A percentile compares a stretch with the other conserved stretches of the same genome.
Conservation (phyloP, 35 echinoderm and acorn worm species). For the Anneissia japonica region DNA sequence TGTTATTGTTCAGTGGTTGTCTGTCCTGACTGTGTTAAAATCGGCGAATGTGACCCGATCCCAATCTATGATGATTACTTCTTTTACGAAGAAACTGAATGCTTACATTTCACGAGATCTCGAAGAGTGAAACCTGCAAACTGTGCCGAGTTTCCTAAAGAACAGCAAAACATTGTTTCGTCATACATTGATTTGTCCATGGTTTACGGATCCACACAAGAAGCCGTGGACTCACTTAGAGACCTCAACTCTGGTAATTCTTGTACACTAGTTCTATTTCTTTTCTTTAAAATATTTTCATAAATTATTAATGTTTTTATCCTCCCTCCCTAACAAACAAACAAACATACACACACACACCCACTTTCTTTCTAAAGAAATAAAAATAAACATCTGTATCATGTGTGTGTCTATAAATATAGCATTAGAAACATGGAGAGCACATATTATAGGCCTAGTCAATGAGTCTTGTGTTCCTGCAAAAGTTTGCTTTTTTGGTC, state of each 20-base stretch:
- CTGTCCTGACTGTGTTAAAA: not conserved
- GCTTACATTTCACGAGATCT: constrained; percentile 35
- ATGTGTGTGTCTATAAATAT: too few species aligned
- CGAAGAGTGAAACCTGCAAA: not conserved
- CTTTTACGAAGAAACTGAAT: not conserved
- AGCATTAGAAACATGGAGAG: too few species aligned
- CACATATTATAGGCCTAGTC: too few species aligned
- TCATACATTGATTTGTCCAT: constrained; percentile 34
- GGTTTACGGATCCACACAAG: constrained; percentile 24
- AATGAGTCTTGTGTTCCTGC: too few species aligned
- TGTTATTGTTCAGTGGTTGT: not conserved
- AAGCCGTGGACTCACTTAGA: not conserved
- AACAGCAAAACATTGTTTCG: constrained; percentile 29
- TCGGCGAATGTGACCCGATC: not conserved
- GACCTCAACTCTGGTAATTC: not conserved
- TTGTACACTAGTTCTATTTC: too few species aligned
- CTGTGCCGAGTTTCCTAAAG: not conserved
- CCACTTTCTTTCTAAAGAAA: too few species aligned
- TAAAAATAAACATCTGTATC: too few species aligned
- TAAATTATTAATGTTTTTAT: too few species aligned
- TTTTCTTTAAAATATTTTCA: too few species aligned
- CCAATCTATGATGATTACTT: not conserved
- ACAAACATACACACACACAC: too few species aligned
- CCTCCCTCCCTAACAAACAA: too few species aligned
- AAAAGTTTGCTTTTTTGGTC: too few species aligned